A percentile compares a stretch with the other conserved stretches of the same genome.
Conservation (phyloP, 2,888 invertebrate genomes). For the Chironomus riparius region DNA sequence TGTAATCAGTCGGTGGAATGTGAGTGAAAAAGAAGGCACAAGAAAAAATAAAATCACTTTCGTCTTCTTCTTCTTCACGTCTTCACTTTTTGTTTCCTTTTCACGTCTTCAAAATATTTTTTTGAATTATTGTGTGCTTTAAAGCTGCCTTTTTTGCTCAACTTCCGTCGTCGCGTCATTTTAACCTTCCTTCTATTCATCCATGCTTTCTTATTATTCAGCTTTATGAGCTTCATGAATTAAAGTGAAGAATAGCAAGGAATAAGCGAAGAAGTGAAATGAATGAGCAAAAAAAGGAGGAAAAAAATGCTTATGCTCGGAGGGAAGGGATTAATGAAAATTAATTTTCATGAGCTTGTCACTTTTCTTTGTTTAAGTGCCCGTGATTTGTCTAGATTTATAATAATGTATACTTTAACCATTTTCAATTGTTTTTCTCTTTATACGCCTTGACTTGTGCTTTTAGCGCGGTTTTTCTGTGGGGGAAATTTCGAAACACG, state of each 20-base stretch:
- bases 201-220: neutral
- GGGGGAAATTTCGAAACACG: too few species aligned
- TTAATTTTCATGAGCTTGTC: conserved; percentile 8
- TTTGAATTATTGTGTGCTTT: neutral
- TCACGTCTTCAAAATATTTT: neutral
- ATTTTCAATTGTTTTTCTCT: neutral
- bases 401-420: neutral
- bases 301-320: too few species aligned
- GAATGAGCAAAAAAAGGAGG: neutral
- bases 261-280: neutral
- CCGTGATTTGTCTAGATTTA: conserved; percentile 8
- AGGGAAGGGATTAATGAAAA: neutral
- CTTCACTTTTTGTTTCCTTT: neutral
- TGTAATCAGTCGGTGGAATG: neutral
- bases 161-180: neutral
- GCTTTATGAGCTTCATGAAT: neutral
- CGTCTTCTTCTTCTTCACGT: neutral
- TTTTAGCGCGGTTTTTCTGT: too few species aligned
- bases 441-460: too few species aligned
- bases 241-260: neutral
- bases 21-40: neutral
- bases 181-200: neutral
- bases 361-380: neutral
- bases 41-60: neutral
- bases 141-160: neutral